Percentiles rank a stretch among this genome's conserved stretches.
Evolutionary conservation across 2,888 invertebrate genomes (phyloP).

Genomic region (Zaprionus lineosus): DNA sequence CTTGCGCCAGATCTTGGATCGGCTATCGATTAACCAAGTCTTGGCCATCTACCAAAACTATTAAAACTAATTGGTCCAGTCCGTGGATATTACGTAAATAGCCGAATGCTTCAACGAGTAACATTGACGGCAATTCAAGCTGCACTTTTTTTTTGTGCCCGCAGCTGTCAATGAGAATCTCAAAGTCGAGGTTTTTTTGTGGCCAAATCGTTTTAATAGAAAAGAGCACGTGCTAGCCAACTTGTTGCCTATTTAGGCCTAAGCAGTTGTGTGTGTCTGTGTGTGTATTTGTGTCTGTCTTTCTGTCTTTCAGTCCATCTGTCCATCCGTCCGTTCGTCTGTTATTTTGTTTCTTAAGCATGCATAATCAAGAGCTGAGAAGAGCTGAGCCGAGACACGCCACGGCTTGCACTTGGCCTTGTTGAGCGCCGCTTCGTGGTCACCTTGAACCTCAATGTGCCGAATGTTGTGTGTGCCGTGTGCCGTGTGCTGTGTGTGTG

Average conservation of each 20-base stretch:
- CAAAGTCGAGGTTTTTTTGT: neutral
- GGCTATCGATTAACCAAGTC: too few species aligned
- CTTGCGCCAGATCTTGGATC: neutral
- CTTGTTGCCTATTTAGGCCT: conserved; percentile 22
- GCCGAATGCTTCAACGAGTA: too few species aligned
- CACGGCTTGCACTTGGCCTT: conserved; percentile 72
- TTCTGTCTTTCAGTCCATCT: neutral
- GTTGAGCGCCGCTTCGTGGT: conserved; percentile 47
- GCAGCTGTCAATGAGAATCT: neutral
- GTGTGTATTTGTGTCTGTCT: neutral
- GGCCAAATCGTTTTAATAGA: neutral
- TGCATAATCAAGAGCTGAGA: conserved; percentile 47
- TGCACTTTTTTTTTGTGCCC: too few species aligned
- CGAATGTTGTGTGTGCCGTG: conserved; percentile 55
- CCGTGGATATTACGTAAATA: too few species aligned
- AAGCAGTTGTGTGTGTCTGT: neutral
- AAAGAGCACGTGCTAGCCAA: conserved; percentile 28
- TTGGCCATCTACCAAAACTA: too few species aligned
- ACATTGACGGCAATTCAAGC: too few species aligned
- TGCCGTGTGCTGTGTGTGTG: neutral
- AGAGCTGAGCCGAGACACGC: conserved; percentile 39
- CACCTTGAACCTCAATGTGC: conserved; percentile 73
- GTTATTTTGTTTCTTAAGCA: conserved; percentile 42
- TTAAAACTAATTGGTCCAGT: too few species aligned
- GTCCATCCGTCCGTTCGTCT: conserved; percentile 1